Evolutionary conservation across 2,113 vertebrate species (phyloP), one percentile per base, ranked within the genome.

Genomic region (Lepus timidus): DNA sequence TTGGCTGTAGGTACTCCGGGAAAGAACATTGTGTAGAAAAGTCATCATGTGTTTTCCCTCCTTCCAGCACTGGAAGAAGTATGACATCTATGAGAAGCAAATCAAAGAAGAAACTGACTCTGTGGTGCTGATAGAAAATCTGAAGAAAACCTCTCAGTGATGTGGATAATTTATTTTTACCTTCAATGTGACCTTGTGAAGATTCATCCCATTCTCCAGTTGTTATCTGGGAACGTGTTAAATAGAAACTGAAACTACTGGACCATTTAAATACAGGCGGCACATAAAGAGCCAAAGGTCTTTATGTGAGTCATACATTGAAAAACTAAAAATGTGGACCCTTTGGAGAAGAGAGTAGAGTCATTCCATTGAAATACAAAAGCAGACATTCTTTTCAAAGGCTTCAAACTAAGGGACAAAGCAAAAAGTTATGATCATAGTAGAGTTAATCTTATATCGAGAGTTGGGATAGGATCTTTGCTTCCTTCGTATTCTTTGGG

Each of bases 61-160:
- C 36, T 93, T 94, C 58, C 51, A 97, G 97, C 97, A 97, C 74
- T 97, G 97, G 97, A 97, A 96, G 88, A 97, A 97, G 55, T 97
- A 96, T 12, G 96, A 97, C 92, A 97, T 97, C 83, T 96, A 91
- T 78, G 97, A 97, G 91, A 97, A 97, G 92, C 97, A 97, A 92
- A 95, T 88, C 82, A 97, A 95, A 96, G 97, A 97, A 91, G 97
- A 97, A 92, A 97, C 97, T 11, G 97, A 97, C 64, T 95, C 96
- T 52, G 95, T 97, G 27, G 97, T 97, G 82, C 96, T 97, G 85
- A 97, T 97, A 55, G 97, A 97, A 97, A 97, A 96, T 85, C 95
- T 96, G 85, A 97, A 97, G 93, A 97, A 76, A 96, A 89, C 61
- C 25, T 73, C 96, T 89, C 96, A 88, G 39, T 96, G 91, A 96